phyloP scores from a whole-genome alignment of 2,113 vertebrate genomes.

The Alligator mississippiensis region DNA sequence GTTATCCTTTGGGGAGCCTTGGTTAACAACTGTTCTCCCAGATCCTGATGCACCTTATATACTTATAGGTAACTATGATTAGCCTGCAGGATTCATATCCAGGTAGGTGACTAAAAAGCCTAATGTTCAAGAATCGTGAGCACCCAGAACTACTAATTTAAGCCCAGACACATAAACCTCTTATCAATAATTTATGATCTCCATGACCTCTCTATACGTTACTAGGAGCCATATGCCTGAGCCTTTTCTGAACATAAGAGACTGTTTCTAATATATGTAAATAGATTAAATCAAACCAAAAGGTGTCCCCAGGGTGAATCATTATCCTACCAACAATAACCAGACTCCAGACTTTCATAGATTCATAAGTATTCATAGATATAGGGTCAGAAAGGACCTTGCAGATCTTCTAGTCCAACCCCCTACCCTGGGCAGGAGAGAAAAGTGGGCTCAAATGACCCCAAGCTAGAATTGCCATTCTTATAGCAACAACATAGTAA shows the following conservation, averaged over 20 bases:
- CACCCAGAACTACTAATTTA: background rate
- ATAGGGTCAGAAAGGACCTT: too few species aligned
- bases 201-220: background rate
- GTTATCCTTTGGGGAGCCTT: too few species aligned
- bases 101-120: background rate
- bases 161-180: background rate
- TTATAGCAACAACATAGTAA: background rate
- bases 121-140: background rate
- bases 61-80: background rate
- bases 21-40: too few species aligned
- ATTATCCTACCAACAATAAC: background rate
- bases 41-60: too few species aligned
- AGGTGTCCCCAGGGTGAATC: rapidly evolving
- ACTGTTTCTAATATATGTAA: background rate
- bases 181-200: background rate
- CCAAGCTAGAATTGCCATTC: background rate
- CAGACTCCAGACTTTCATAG: too few species aligned
- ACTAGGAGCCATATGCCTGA: background rate
- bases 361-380: too few species aligned
- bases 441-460: too few species aligned
- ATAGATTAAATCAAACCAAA: background rate
- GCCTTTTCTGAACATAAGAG: background rate
- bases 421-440: too few species aligned
- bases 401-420: too few species aligned
- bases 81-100: background rate